phyloP scores from a whole-genome alignment of 2,797 vertebrate genomes.

The Pipistrellus pipistrellus region DNA sequence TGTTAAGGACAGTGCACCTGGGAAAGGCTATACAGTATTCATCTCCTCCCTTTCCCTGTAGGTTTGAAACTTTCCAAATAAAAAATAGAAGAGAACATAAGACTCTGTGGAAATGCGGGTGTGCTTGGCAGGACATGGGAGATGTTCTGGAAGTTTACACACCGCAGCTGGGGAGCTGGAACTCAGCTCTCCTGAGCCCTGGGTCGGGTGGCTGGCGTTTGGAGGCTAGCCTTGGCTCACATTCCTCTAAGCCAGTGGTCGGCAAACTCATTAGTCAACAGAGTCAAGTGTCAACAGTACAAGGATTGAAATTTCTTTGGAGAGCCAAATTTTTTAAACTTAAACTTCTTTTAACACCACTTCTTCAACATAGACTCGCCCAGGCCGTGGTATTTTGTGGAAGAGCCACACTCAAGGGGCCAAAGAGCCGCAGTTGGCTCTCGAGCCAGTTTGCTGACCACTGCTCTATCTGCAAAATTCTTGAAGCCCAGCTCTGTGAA shows the following conservation, averaged over 20 bases:
- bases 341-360: too few relatives aligned
- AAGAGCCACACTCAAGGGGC: too few relatives aligned
- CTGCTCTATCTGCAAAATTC: neutral
- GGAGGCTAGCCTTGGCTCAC: neutral
- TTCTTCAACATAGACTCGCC: too few relatives aligned
- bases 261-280: too few relatives aligned
- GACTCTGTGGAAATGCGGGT: accelerated
- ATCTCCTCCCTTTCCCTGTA: neutral
- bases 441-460: too few relatives aligned
- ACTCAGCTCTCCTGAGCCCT: neutral
- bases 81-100: neutral
- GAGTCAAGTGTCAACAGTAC: too few relatives aligned
- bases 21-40: neutral
- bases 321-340: too few relatives aligned
- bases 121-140: neutral
- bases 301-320: too few relatives aligned
- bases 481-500: neutral
- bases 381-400: too few relatives aligned
- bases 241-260: neutral
- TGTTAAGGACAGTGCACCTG: neutral
- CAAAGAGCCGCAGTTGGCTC: too few relatives aligned
- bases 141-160: neutral
- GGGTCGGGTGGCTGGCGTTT: neutral
- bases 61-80: neutral
- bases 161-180: neutral